Base-by-base conservation (phyloP, 2,797 vertebrate species). In the Clarias fuscus region DNA sequence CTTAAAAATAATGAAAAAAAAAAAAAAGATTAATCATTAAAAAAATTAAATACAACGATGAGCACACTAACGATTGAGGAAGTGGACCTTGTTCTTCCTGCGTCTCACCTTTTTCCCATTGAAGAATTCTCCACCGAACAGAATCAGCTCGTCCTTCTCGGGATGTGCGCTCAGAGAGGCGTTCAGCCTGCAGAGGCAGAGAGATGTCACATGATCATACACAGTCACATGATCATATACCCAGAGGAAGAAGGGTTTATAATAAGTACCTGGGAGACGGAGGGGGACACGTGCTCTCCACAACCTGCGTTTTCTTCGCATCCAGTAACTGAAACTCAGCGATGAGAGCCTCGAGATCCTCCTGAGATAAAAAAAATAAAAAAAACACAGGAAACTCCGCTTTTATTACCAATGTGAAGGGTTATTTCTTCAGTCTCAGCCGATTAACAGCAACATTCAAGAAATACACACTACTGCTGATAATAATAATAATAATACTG, bases 121-220 rank as follows among this genome's bases (percentile, higher is more conserved):
- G 94, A 97, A 99, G 94, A 96, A 98, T 95, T 99, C 97, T 93
- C 98, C 98, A 92, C 98, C 98, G 89, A 99, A 99, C 87, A 99
- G 94, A 91, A 99, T 97, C 87, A 99, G 93, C 84, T 99, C 97
- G 0, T 99, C 98, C 93, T 96, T 98, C 90, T 99, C 98, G 0
- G 98, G 97, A 89, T 99, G 97, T 0, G 96, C 91, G 1, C 94
- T 97, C 0, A 99, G 82, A 22, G 98, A 97, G 0, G 97, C 96
- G 0, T 96, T 98, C 77, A 99, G 92, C 91, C 98, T 99, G 89
- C 20, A 89, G 78, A 85, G 22, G 43, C 71, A 48, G 2, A n/a
- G 8, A 76, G 33, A 62, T 1, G 1, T 20, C 2, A 30, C 84
- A 73, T 30, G 1, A 61, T 48, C 48, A 48, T 48, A 2, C 22